Percentiles rank a stretch among this genome's conserved stretches.
These are phyloP conservation scores for Metallyticus violacea DNA, from an alignment of 2,888 invertebrate genomes.

Conservation along the genomic window DNA sequence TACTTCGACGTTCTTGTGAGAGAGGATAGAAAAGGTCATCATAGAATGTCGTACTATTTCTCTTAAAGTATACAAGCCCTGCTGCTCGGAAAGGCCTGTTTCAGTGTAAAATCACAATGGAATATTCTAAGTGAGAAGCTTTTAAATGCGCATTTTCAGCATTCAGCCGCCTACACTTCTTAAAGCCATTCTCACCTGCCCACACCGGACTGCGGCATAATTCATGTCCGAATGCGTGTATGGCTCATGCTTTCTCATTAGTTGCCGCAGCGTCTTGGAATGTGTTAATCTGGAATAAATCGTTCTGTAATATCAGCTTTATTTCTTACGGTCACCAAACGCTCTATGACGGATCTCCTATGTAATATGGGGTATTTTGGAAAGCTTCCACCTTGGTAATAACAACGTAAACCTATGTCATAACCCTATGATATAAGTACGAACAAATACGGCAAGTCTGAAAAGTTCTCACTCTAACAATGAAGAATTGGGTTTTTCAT, in stretches of 20 bases:
- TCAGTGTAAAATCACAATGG: not conserved
- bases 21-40: too few relatives aligned
- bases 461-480: too few relatives aligned
- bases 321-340: too few relatives aligned
- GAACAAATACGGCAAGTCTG: too few relatives aligned
- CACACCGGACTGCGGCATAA: not conserved
- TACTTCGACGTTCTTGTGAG: not conserved
- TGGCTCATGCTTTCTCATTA: not conserved
- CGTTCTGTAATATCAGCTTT: too few relatives aligned
- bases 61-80: not conserved
- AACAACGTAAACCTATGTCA: not conserved
- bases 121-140: not conserved
- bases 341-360: too few relatives aligned
- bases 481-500: too few relatives aligned
- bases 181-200: not conserved
- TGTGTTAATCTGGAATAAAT: too few relatives aligned
- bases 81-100: not conserved
- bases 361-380: too few relatives aligned
- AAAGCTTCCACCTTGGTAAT: too few relatives aligned
- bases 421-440: not conserved
- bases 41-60: not conserved
- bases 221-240: not conserved
- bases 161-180: not conserved
- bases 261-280: not conserved
- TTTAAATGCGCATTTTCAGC: not conserved